These are phyloP conservation scores for Promerops cafer DNA, from an alignment of 2,113 vertebrate species.

Conservation along the genomic window DNA sequence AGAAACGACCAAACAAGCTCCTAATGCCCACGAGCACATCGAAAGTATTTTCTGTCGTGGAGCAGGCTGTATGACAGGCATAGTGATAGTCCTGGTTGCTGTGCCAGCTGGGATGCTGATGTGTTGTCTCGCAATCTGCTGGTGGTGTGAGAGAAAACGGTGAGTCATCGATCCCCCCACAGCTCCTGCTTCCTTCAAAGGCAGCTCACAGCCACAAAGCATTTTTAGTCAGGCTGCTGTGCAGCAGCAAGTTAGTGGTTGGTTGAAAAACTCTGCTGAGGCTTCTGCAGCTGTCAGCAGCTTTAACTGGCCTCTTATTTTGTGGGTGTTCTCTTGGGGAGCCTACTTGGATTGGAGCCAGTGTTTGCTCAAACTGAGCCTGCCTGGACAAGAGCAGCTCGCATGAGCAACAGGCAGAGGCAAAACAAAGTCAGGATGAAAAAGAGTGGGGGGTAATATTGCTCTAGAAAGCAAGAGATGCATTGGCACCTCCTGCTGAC, in stretches of 20 bases:
- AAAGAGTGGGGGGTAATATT: not conserved
- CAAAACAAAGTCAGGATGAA: not conserved
- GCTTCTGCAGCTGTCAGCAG: not conserved
- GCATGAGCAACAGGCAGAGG: not conserved
- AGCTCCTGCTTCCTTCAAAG: not conserved
- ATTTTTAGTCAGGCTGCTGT: not conserved
- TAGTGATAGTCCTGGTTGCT: not conserved
- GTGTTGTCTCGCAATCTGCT: not conserved
- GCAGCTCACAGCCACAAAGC: not conserved
- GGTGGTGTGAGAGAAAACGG: not conserved
- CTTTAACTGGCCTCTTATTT: not conserved
- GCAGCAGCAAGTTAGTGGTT: not conserved
- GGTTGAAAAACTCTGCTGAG: not conserved
- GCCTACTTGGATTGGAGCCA: not conserved
- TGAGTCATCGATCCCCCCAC: not conserved
- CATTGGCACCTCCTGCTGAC: not conserved
- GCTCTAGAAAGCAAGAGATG: not conserved
- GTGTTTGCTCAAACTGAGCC: not conserved
- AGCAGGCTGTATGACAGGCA: not conserved
- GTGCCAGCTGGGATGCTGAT: not conserved
- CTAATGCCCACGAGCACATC: accelerated
- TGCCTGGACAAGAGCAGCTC: not conserved
- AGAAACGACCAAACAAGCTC: not conserved
- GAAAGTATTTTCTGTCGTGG: not conserved
- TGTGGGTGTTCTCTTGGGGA: not conserved